Evolutionary conservation across 2,113 vertebrate genomes (phyloP), one percentile per base, ranked within the genome.

Genomic region (Laterallus jamaicensis): DNA sequence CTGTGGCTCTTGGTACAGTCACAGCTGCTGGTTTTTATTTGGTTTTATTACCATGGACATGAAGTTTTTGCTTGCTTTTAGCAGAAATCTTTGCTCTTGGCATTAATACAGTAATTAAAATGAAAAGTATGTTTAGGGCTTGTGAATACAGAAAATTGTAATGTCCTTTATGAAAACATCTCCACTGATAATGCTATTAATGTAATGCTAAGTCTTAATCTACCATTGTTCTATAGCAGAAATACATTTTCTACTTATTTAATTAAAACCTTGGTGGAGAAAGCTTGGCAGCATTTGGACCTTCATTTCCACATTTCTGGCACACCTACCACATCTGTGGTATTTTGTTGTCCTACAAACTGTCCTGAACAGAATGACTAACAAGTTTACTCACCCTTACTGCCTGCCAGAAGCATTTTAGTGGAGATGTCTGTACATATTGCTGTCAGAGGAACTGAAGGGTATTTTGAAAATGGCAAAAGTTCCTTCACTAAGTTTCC

Each of bases 401-500:
- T 98, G 37, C 96, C 97, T 50, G 97, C 93, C 87, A 98, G 66
- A 49, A 98, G 97, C 59, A 95, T 62, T 79, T 95, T 94, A 71
- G 74, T 39, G 47, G 95, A 97, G 16, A 62, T 60, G n/a, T 97
- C 97, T 21, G 96, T 95, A 31, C 93, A 91, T 13, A 98, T 44
- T 1, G 89, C 89, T 24, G 97, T 98, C 88, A 98, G 86, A 81
- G 97, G 94, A 97, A 97, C 97, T 82, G 97, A 87, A 25, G 97
- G 82, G 56, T 95, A 86, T 55, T 97, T 97, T 42, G 97, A 97
- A 96, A 98, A 98, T 71, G 97, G 98, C 35, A 96, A 39, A 79
- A 97, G 83, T 88, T 98, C 93, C 92, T 96, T 97, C 64, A 98
- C 71, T 49, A 98, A 82, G 11, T 82, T 97, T 87, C 98, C 98